A percentile compares a stretch with the other conserved stretches of the same genome.
phyloP scores from a whole-genome alignment of 2,797 vertebrate genomes.

The Lutjanus argentimaculatus region DNA sequence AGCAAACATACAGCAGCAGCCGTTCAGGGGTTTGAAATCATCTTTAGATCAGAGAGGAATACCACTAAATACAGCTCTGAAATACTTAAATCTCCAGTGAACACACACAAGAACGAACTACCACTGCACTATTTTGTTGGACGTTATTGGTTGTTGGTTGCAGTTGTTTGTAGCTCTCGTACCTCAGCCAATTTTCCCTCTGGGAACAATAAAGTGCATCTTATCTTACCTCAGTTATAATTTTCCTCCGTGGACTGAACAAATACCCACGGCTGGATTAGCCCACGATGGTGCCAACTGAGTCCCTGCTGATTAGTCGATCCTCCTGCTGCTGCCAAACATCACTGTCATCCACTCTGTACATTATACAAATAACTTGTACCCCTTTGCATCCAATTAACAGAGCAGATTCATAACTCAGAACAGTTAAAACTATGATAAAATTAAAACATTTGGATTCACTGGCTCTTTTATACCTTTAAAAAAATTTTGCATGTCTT shows the following conservation, averaged over 20 bases:
- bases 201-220: no score
- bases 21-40: constrained; percentile 9
- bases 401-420: neutral
- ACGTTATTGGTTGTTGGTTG: no score
- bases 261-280: neutral
- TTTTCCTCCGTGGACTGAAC: neutral
- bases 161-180: no score
- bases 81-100: neutral
- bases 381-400: neutral
- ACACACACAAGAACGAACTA: neutral
- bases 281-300: neutral
- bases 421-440: neutral
- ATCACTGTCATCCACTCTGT: neutral
- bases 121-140: no score
- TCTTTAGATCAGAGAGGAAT: constrained; percentile 11
- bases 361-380: neutral
- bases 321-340: neutral
- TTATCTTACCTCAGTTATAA: neutral
- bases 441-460: no score
- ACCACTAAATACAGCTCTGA: neutral
- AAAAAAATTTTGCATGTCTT: no score
- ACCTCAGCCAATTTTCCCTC: no score
- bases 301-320: neutral
- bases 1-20: constrained; percentile 66
- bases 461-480: neutral